Evolutionary conservation across 1,140 invertebrate species (phyloP), one percentile per base, ranked within the genome.

Genomic region (Mizuhopecten yessoensis): DNA sequence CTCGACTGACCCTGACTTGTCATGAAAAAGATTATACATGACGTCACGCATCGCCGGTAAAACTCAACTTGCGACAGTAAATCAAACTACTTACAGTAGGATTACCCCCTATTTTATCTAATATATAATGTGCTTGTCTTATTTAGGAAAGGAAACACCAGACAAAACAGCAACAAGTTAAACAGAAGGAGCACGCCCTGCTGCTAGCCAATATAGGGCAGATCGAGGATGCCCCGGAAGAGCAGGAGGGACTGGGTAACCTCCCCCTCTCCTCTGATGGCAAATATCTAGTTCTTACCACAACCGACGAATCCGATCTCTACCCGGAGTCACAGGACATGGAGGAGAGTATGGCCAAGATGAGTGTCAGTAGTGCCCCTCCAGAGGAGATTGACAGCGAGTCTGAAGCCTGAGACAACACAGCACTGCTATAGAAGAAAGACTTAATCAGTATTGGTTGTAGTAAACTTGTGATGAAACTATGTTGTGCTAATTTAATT

Each of bases 231-330:
- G 93, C 93, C 34, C 94, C 94, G 17, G 92, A 93, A 7, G 92
- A 89, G 17, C 91, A 93, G 33, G 91, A 92, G 86, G 88, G 87
- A 42, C 88, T 93, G 10, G 86, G 90, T 36, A 86, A 90, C 34
- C 92, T 95, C 5, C 95, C 94, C 7, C 92, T 95, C 29, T 94
- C 94, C 87, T 94, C 95, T 49, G 95, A 95, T 88, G 95, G 94
- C 23, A 94, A 95, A 89, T 96, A 95, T 87, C 93, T 96, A 49
- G 92, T 95, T 75, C 93, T 96, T 86, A 94, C 92, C 33, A 90
- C 88, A 33, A 90, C 93, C 34, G 95, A 95, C 34, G 92, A 92
- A 36, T 87, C 57, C 34, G 91, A 91, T 9, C 57, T 42, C 17
- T 23, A n/a, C 34, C 20, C 45, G n/a, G 89, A 91, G 86, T 42